These are phyloP conservation scores for Nothocercus nigrocapillus DNA, from an alignment of 2,113 vertebrate genomes.

Conservation along the genomic window DNA sequence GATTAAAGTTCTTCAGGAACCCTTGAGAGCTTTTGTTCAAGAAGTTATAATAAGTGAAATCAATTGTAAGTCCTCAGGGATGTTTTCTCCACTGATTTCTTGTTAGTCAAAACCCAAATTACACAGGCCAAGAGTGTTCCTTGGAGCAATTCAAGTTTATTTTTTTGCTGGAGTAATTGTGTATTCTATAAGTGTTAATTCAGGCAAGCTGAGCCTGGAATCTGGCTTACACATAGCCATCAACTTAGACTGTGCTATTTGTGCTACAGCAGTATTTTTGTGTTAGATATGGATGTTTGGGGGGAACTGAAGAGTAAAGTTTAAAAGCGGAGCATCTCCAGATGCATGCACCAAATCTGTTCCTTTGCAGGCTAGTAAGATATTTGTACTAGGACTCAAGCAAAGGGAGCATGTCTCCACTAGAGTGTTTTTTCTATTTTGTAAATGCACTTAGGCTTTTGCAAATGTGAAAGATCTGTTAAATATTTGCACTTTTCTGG, in stretches of 20 bases:
- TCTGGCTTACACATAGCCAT: not conserved
- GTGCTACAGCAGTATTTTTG: not conserved
- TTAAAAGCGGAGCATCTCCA: not conserved
- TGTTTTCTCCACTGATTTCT: not conserved
- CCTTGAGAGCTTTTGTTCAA: not conserved
- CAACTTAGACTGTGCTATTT: not conserved
- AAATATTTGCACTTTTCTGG: not conserved
- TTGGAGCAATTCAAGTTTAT: not conserved
- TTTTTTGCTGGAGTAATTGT: not conserved
- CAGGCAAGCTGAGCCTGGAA: not conserved
- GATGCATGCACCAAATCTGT: not conserved
- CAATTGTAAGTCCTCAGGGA: not conserved
- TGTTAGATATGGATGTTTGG: not conserved
- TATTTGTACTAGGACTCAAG: not conserved
- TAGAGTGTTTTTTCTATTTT: not conserved
- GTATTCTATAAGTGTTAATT: not conserved
- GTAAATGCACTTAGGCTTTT: not conserved
- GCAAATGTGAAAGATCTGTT: not conserved
- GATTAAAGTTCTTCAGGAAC: not conserved
- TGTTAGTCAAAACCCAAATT: not conserved
- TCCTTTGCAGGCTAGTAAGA: not conserved
- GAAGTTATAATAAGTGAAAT: not conserved
- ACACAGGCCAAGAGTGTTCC: not conserved
- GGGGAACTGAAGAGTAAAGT: not conserved
- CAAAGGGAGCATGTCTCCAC: not conserved